phyloP scores from a whole-genome alignment of 2,797 vertebrate genomes.

The Pseudomugil gertrudae region DNA sequence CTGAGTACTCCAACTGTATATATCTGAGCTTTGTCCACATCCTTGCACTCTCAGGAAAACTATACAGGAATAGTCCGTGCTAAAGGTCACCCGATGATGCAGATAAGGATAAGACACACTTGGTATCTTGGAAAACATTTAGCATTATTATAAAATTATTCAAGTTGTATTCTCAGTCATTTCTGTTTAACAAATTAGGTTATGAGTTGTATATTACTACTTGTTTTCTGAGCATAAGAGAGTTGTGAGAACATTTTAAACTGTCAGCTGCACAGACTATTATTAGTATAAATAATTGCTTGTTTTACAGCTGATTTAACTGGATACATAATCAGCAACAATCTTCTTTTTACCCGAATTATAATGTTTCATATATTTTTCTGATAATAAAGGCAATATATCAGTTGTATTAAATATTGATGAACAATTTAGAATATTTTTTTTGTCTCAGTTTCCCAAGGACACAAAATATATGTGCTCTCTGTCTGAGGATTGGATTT shows the following conservation, averaged over 20 bases:
- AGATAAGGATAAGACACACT: slow-evolving; percentile 52
- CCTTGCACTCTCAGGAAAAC: slow-evolving; percentile 65
- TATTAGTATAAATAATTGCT: slow-evolving; percentile 19
- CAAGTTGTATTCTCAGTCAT: slow-evolving; percentile 16
- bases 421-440: background rate
- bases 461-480: slow-evolving; percentile 17
- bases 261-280: slow-evolving; percentile 19
- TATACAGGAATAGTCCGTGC: slow-evolving; percentile 54
- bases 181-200: slow-evolving; percentile 33
- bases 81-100: slow-evolving; percentile 71
- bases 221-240: slow-evolving; percentile 26
- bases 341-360: background rate
- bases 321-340: slow-evolving; percentile 12
- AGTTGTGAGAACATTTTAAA: slow-evolving; percentile 19
- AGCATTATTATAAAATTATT: slow-evolving; percentile 45
- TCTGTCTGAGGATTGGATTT: no score
- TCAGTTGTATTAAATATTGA: background rate
- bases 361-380: slow-evolving; percentile 4
- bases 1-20: slow-evolving; percentile 71
- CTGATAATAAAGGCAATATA: slow-evolving; percentile 3
- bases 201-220: slow-evolving; percentile 1
- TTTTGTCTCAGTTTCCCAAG: slow-evolving; percentile 2
- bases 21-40: slow-evolving; percentile 64
- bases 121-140: slow-evolving; percentile 44
- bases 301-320: slow-evolving; percentile 28